Conservation (phyloP, 2,113 vertebrate genomes). For the Corythaeola cristata region DNA sequence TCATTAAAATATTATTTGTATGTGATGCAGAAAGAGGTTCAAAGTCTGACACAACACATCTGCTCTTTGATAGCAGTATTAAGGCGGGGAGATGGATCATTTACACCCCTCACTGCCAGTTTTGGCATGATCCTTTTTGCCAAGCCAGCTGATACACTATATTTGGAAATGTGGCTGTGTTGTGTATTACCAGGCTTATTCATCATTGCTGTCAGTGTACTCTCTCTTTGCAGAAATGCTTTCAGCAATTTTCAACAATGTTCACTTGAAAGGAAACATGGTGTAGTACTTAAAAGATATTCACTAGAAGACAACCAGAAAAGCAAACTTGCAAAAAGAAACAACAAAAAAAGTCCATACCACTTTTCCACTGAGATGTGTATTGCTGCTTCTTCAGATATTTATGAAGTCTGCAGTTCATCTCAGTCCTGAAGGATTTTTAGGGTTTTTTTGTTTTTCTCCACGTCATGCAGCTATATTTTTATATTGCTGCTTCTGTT, state of each 20-base stretch:
- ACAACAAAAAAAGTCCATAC: not conserved
- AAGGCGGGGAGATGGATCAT: not conserved
- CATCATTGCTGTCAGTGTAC: slow-evolving; percentile 6
- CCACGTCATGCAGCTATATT: not conserved
- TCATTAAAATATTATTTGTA: not conserved
- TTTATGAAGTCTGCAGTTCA: not conserved
- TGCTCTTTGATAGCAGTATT: not conserved
- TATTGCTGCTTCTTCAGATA: not conserved
- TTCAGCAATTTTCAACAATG: not conserved
- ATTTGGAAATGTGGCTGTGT: slow-evolving; percentile 53
- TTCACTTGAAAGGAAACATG: not conserved
- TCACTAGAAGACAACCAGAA: not conserved
- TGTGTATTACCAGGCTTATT: slow-evolving; percentile 24
- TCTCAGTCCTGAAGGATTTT: not conserved
- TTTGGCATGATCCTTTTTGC: slow-evolving; percentile 22
- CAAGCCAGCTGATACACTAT: slow-evolving; percentile 38
- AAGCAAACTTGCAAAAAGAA: not conserved
- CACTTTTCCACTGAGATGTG: not conserved
- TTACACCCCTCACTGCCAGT: not conserved
- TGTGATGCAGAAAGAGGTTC: not conserved
- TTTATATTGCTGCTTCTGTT: not conserved
- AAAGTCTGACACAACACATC: not conserved
- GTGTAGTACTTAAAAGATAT: not conserved
- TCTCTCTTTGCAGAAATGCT: slow-evolving; percentile 11
- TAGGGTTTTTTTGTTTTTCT: not conserved